phyloP scores from a whole-genome alignment of 2,888 invertebrate genomes.

The Macaria liturata region DNA sequence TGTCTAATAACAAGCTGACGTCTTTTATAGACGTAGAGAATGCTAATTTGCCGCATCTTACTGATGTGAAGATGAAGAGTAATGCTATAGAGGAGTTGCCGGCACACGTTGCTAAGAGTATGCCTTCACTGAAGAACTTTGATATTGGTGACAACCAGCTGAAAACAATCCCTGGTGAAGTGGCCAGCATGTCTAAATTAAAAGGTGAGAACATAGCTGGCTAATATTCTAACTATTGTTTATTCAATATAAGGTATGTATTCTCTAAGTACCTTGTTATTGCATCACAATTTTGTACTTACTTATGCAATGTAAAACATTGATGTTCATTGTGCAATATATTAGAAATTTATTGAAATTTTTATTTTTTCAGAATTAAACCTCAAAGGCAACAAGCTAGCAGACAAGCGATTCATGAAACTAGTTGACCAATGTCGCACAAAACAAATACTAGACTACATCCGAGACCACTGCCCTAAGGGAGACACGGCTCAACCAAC shows the following conservation, averaged over 20 bases:
- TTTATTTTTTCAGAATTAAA: slow-evolving; percentile 82
- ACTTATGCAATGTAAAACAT: no score
- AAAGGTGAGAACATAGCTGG: slow-evolving; percentile 78
- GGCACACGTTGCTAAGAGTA: slow-evolving; percentile 69
- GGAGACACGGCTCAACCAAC: slow-evolving; percentile 50
- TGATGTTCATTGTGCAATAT: background rate
- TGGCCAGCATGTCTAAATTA: slow-evolving; percentile 87
- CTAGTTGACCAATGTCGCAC: slow-evolving; percentile 89
- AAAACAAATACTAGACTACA: slow-evolving; percentile 90
- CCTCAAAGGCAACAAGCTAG: slow-evolving; percentile 88
- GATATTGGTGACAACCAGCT: slow-evolving; percentile 88
- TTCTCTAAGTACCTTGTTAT: no score
- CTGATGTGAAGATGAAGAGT: slow-evolving; percentile 85
- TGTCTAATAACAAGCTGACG: slow-evolving; percentile 85
- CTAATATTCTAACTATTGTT: no score
- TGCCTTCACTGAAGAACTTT: slow-evolving; percentile 86
- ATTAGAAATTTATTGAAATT: background rate
- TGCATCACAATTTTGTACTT: no score
- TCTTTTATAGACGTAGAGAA: slow-evolving; percentile 80
- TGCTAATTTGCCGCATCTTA: slow-evolving; percentile 80
- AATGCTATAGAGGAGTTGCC: slow-evolving; percentile 87
- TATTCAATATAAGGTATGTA: no score
- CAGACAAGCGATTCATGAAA: slow-evolving; percentile 89
- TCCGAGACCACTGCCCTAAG: slow-evolving; percentile 86
- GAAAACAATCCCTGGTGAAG: slow-evolving; percentile 86